Conservation (phyloP, 2,797 vertebrate genomes). For the Staurois parvus region DNA sequence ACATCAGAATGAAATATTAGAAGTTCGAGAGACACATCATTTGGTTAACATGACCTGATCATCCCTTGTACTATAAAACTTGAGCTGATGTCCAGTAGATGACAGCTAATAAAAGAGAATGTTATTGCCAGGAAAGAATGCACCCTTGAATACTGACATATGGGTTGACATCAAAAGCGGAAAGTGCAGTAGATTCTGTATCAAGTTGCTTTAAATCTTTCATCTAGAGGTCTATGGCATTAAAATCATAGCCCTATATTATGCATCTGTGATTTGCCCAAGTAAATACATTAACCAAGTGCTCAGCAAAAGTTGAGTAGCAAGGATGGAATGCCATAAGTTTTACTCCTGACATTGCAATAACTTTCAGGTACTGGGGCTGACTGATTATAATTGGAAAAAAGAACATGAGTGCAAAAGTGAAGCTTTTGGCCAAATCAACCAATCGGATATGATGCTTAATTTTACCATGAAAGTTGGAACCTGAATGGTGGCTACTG, state of each 20-base stretch:
- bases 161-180: slow-evolving; percentile 57
- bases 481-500: too few relatives aligned
- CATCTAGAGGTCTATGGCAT: slow-evolving; percentile 34
- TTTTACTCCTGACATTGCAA: neutral
- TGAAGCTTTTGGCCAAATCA: neutral
- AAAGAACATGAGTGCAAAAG: neutral
- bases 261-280: slow-evolving; percentile 30
- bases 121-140: slow-evolving; percentile 55
- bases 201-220: slow-evolving; percentile 57
- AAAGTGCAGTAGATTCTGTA: slow-evolving; percentile 43
- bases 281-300: slow-evolving; percentile 39
- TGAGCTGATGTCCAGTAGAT: slow-evolving; percentile 59
- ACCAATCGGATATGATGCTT: neutral
- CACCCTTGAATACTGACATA: slow-evolving; percentile 62
- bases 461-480: neutral
- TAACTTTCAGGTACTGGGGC: neutral
- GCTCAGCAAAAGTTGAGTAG: neutral
- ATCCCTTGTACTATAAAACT: slow-evolving; percentile 62
- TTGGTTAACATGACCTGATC: slow-evolving; percentile 62
- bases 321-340: neutral
- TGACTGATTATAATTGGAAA: neutral
- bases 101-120: slow-evolving; percentile 63
- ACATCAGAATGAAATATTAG: slow-evolving; percentile 62
- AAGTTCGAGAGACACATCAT: slow-evolving; percentile 59
- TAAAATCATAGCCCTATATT: slow-evolving; percentile 48